Conservation (phyloP, 2,888 invertebrate genomes). For the Standfussiana lucernea region DNA sequence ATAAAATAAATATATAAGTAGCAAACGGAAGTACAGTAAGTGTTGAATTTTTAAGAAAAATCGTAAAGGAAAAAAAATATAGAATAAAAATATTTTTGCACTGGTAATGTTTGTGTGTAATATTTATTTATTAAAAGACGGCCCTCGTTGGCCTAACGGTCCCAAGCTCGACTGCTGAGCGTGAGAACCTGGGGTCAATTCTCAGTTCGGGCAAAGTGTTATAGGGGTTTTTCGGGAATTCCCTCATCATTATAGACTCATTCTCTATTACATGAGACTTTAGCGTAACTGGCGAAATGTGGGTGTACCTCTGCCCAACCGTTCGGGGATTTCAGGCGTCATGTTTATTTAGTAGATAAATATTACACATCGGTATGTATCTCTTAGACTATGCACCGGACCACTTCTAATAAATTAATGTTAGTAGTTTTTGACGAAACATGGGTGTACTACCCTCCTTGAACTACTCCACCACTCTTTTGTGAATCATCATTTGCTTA, state of each 20-base stretch:
- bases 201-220: too few species aligned
- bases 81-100: conserved; percentile 65
- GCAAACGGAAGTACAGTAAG: conserved; percentile 56
- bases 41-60: conserved; percentile 69
- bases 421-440: conserved; percentile 6
- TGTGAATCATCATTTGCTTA: background rate
- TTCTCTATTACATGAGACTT: background rate
- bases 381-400: conserved; percentile 53
- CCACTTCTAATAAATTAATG: conserved; percentile 42
- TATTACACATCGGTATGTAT: conserved; percentile 13
- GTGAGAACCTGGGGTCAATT: too few species aligned
- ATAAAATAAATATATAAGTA: conserved; percentile 33
- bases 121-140: conserved; percentile 29
- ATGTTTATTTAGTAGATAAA: background rate
- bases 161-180: too few species aligned
- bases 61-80: conserved; percentile 35
- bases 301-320: background rate
- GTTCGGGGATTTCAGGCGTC: background rate
- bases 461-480: too few species aligned
- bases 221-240: too few species aligned
- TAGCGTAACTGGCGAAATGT: background rate
- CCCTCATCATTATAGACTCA: too few species aligned
- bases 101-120: conserved; percentile 41
- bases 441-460: background rate
- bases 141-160: too few species aligned